Conservation (phyloP, 2,113 vertebrate species). For the Cheilinus undulatus region DNA sequence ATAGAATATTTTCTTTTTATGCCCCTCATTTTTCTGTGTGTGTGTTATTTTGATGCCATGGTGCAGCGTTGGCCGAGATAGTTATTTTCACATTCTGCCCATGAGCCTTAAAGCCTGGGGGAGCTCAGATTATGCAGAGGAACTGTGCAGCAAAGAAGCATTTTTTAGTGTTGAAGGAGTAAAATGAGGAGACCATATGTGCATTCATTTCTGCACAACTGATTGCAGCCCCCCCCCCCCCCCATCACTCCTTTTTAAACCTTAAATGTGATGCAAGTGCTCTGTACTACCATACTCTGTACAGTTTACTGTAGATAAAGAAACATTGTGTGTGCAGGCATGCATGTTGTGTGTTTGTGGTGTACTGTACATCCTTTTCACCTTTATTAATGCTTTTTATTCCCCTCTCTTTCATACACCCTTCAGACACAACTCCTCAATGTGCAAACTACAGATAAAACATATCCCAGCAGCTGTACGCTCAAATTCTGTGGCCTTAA, state of each 20-base stretch:
- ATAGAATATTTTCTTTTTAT: slow-evolving; percentile 4
- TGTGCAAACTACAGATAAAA: slow-evolving; percentile 68
- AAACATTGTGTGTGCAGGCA: not conserved
- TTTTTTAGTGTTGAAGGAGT: slow-evolving; percentile 38
- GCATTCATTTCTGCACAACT: slow-evolving; percentile 59
- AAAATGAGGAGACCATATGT: slow-evolving; percentile 57
- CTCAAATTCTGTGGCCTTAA: slow-evolving; percentile 30
- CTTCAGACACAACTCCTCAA: slow-evolving; percentile 33
- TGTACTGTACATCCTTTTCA: slow-evolving; percentile 22
- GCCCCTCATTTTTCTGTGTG: slow-evolving; percentile 21
- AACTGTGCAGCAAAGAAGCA: slow-evolving; percentile 30
- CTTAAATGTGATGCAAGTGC: not conserved
- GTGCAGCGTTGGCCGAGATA: slow-evolving; percentile 36
- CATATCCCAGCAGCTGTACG: slow-evolving; percentile 24
- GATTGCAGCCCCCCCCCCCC: not conserved
- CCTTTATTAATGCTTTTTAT: slow-evolving; percentile 41
- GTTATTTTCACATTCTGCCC: slow-evolving; percentile 70
- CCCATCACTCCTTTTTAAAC: slow-evolving; percentile 3
- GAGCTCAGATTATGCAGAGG: slow-evolving; percentile 67
- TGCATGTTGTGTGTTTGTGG: not conserved
- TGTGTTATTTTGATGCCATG: slow-evolving; percentile 33
- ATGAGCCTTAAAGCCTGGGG: slow-evolving; percentile 58
- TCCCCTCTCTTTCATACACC: slow-evolving; percentile 17
- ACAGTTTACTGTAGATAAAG: too few species aligned
- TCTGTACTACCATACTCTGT: slow-evolving; percentile 4